Evolutionary conservation across 2,888 invertebrate genomes (phyloP).

Genomic region (Argyra leucocephala): DNA sequence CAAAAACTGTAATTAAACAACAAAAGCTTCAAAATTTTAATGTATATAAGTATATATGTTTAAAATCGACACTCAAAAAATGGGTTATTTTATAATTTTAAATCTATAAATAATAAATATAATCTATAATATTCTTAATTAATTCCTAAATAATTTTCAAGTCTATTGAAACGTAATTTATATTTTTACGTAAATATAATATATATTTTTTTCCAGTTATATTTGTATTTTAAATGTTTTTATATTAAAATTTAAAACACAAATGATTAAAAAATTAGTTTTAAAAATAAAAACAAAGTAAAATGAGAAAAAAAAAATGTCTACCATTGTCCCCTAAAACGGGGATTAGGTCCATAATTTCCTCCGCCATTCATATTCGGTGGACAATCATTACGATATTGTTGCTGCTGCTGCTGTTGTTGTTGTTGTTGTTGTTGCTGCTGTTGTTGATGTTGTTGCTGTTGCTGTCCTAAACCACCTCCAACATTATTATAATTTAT

Average conservation of each 20-base stretch:
- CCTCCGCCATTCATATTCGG: slow-evolving; percentile 13
- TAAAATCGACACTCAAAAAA: neutral
- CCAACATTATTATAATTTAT: slow-evolving; percentile 13
- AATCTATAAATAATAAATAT: neutral
- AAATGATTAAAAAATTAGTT: neutral
- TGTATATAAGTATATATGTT: neutral
- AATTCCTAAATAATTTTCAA: neutral
- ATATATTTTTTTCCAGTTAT: neutral
- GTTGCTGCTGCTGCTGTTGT: slow-evolving; percentile 5
- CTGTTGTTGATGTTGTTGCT: slow-evolving; percentile 13
- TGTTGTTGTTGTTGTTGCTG: slow-evolving; percentile 12
- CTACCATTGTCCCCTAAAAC: slow-evolving; percentile 11
- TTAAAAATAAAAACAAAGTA: neutral
- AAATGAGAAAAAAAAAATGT: neutral
- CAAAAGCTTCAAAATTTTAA: neutral
- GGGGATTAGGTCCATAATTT: slow-evolving; percentile 12
- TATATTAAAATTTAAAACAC: neutral
- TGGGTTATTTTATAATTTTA: neutral
- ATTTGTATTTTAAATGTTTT: neutral
- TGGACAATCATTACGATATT: slow-evolving; percentile 17
- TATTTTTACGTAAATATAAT: neutral
- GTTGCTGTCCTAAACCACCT: slow-evolving; percentile 13
- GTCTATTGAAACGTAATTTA: neutral
- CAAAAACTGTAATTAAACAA: neutral
- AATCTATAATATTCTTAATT: neutral